Evolutionary conservation across 2,797 vertebrate species (phyloP).

Genomic region (Enteromius mattozi): DNA sequence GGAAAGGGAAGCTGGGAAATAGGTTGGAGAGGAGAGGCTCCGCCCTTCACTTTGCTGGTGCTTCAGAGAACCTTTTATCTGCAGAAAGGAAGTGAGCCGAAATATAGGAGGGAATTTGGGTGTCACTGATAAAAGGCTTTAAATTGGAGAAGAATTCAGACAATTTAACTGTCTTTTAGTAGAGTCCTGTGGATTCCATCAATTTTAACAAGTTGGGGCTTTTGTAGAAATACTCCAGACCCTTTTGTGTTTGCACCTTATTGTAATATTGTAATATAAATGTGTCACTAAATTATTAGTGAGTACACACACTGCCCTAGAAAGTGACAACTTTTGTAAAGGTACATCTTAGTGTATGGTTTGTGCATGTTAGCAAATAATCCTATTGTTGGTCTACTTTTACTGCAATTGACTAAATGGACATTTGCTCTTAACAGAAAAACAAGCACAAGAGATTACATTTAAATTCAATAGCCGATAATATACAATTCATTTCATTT

Average conservation of each 20-base stretch:
- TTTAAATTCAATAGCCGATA: not conserved
- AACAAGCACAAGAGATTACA: not conserved
- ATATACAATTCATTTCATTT: not conserved
- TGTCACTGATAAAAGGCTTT: constrained; percentile 22
- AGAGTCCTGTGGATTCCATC: not conserved
- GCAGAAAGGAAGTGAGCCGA: constrained; percentile 43
- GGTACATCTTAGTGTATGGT: not conserved
- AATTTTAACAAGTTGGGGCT: not conserved
- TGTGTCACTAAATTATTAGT: not conserved
- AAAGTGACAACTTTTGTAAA: not conserved
- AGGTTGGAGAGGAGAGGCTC: constrained; percentile 33
- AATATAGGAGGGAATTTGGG: not conserved
- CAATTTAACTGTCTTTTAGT: not conserved
- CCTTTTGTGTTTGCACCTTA: not conserved
- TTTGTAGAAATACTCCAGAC: not conserved
- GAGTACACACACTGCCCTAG: not conserved
- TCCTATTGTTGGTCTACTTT: not conserved
- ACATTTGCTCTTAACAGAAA: not conserved
- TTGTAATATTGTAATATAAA: not conserved
- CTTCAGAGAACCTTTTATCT: constrained; percentile 45
- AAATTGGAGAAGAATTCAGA: not conserved
- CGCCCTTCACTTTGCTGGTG: not conserved
- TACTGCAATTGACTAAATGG: not conserved
- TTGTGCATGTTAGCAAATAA: not conserved
- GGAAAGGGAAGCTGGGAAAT: constrained; percentile 49